Conservation (phyloP, 2,113 vertebrate species). For the Echinops telfairi region DNA sequence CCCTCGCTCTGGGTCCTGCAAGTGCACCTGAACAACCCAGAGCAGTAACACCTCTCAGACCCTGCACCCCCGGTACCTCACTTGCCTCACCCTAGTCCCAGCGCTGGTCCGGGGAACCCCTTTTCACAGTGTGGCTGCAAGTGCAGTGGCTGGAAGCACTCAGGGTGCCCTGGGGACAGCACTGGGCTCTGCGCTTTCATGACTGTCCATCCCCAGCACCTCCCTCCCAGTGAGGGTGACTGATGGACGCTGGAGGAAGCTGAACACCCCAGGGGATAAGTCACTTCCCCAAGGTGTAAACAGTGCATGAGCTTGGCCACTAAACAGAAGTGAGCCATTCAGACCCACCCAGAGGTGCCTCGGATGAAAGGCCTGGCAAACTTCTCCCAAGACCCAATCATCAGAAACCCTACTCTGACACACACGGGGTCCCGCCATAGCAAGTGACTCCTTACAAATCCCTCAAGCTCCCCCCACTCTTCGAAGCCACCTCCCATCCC, state of each 20-base stretch:
- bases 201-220: not conserved
- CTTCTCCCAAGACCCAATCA: not conserved
- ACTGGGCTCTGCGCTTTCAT: not conserved
- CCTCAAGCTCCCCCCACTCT: not conserved
- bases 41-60: not conserved
- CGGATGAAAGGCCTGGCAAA: not conserved
- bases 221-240: not conserved
- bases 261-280: not conserved
- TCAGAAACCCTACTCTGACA: not conserved
- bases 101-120: not conserved
- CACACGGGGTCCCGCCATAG: not conserved
- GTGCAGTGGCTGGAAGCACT: not conserved
- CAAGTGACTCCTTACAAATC: not conserved
- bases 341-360: not conserved
- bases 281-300: not conserved
- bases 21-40: fast-evolving
- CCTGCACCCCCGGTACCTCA: fast-evolving
- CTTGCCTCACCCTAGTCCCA: not conserved
- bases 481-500: not conserved
- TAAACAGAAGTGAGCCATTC: not conserved
- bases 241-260: not conserved
- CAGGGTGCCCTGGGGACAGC: not conserved
- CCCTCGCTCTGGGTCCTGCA: not conserved
- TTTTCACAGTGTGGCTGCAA: not conserved
- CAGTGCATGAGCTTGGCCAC: not conserved